Percentiles rank a stretch among this genome's conserved stretches.
These are phyloP conservation scores for Agrenia bidenticulata DNA, from an alignment of 2,888 invertebrate genomes.

Conservation along the genomic window DNA sequence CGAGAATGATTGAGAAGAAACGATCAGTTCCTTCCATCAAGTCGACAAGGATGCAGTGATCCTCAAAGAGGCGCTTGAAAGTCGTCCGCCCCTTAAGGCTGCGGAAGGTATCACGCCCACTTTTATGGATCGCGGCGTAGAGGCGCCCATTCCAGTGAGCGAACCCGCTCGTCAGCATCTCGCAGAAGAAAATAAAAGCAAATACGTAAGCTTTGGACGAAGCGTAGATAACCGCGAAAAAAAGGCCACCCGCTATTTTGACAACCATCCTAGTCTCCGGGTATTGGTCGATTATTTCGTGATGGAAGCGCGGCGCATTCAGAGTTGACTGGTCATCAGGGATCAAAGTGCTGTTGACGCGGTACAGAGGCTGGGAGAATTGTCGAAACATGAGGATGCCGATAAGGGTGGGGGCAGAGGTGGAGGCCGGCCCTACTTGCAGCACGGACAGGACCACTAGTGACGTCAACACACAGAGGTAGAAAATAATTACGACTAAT, in stretches of 20 bases:
- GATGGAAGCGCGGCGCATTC: neutral
- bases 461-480: neutral
- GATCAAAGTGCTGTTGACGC: neutral
- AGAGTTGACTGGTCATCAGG: no score
- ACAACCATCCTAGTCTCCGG: neutral
- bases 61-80: slow-evolving; percentile 36
- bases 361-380: neutral
- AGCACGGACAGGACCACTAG: slow-evolving; percentile 2
- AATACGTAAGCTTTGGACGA: slow-evolving; percentile 40
- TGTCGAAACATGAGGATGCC: slow-evolving; percentile 24
- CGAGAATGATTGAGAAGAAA: slow-evolving; percentile 32
- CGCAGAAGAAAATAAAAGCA: slow-evolving; percentile 26
- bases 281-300: neutral
- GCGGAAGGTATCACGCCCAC: slow-evolving; percentile 11
- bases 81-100: slow-evolving; percentile 26
- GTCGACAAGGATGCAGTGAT: slow-evolving; percentile 43
- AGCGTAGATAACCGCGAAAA: slow-evolving; percentile 23
- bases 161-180: slow-evolving; percentile 33
- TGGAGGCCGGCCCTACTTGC: slow-evolving; percentile 4
- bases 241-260: slow-evolving; percentile 17
- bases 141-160: slow-evolving; percentile 41
- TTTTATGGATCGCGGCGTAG: slow-evolving; percentile 31
- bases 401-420: slow-evolving; percentile 16
- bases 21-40: slow-evolving; percentile 42
- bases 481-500: slow-evolving; percentile 1